Evolutionary conservation across 2,113 vertebrate genomes (phyloP).

Genomic region (Ammodytes dubius): DNA sequence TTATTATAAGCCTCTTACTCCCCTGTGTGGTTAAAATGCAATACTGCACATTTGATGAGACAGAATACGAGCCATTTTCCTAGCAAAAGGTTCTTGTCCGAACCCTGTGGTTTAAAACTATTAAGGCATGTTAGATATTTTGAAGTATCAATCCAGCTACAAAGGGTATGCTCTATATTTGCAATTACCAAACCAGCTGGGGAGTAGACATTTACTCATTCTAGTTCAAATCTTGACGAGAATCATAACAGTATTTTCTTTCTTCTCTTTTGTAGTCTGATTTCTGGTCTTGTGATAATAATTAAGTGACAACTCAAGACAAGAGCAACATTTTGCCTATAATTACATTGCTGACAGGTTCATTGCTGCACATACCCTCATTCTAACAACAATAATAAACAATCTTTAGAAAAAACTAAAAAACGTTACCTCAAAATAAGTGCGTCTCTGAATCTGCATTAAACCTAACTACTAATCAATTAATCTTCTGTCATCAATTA

Average conservation of each 20-base stretch:
- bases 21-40: slow-evolving; percentile 45
- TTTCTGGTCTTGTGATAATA: background rate
- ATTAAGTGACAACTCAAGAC: too few species aligned
- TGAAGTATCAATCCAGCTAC: background rate
- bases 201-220: background rate
- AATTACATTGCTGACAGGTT: background rate
- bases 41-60: slow-evolving; percentile 32
- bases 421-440: too few species aligned
- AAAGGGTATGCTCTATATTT: background rate
- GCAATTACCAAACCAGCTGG: background rate
- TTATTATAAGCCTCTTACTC: slow-evolving; percentile 42
- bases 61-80: background rate
- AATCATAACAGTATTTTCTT: background rate
- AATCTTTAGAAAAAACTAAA: too few species aligned
- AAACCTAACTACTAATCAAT: background rate
- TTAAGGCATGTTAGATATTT: background rate
- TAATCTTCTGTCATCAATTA: background rate
- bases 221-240: background rate
- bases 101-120: too few species aligned
- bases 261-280: background rate
- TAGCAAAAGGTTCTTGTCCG: too few species aligned
- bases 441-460: background rate
- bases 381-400: too few species aligned
- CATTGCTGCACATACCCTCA: background rate
- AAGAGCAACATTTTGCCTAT: background rate